Conservation (phyloP, 2,888 invertebrate genomes). For the Dendrolimus houi region DNA sequence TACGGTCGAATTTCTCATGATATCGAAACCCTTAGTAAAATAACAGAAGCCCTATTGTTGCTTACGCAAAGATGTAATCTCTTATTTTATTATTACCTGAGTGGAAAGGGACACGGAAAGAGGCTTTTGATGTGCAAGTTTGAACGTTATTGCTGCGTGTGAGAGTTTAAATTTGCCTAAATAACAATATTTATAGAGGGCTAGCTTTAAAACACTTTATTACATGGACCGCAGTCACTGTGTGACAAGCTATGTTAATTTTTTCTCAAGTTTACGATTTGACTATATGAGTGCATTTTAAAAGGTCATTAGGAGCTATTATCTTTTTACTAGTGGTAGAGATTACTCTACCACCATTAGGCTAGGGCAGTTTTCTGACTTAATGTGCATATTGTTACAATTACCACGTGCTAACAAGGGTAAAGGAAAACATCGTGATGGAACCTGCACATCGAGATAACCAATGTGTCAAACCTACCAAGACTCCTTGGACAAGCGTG, state of each 20-base stretch:
- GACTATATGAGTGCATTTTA: no score
- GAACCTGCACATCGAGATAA: no score
- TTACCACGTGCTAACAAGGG: no score
- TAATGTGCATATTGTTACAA: no score
- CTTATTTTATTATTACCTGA: conserved; percentile 69
- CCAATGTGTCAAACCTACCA: no score
- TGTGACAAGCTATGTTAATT: conserved; percentile 24
- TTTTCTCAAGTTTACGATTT: conserved; percentile 7
- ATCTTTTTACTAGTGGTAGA: no score
- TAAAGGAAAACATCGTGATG: no score
- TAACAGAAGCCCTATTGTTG: conserved; percentile 65
- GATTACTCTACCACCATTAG: no score
- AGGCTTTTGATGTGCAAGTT: conserved; percentile 15
- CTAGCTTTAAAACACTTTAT: conserved; percentile 22
- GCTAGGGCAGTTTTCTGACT: no score
- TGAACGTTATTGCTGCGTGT: conserved; percentile 13
- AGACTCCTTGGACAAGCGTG: no score
- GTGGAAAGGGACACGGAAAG: conserved; percentile 43
- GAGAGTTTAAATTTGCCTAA: conserved; percentile 13
- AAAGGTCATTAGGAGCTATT: no score
- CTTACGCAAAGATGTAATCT: conserved; percentile 71
- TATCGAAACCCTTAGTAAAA: conserved; percentile 29
- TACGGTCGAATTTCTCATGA: conserved; percentile 26
- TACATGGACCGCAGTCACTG: conserved; percentile 7
- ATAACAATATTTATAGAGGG: conserved; percentile 18